Conservation (phyloP, 1,140 invertebrate species). For the Papilio glaucus region DNA sequence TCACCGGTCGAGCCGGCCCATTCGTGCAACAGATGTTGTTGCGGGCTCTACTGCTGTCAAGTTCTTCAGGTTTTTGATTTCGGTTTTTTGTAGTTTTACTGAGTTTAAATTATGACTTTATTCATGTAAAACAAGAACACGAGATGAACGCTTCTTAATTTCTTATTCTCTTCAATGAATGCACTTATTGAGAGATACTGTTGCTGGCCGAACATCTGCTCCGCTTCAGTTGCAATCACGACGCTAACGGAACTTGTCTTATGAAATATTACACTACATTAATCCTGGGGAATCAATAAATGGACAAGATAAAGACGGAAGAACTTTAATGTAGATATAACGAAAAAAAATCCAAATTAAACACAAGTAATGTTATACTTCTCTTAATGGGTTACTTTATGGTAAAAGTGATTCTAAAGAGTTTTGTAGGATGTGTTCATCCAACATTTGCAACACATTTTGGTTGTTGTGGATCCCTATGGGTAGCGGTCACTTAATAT, state of each 20-base stretch:
- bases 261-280: not conserved
- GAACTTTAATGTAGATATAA: not conserved
- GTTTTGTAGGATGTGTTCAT: no score
- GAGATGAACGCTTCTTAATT: conserved; percentile 15
- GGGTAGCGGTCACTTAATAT: no score
- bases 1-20: no score
- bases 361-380: not conserved
- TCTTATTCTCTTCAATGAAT: conserved; percentile 1
- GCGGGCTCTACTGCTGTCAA: no score
- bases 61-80: no score
- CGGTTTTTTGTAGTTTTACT: no score
- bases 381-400: no score
- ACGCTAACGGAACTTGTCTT: not conserved
- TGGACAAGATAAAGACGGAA: not conserved
- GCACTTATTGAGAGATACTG: not conserved
- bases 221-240: not conserved
- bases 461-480: no score
- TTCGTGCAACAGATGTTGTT: no score
- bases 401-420: no score
- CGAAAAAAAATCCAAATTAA: not conserved
- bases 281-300: not conserved
- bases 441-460: no score
- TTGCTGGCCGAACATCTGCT: not conserved
- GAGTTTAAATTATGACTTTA: no score
- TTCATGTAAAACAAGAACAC: not conserved